phyloP scores from a whole-genome alignment of 2,113 vertebrate species.

The Zingel zingel region DNA sequence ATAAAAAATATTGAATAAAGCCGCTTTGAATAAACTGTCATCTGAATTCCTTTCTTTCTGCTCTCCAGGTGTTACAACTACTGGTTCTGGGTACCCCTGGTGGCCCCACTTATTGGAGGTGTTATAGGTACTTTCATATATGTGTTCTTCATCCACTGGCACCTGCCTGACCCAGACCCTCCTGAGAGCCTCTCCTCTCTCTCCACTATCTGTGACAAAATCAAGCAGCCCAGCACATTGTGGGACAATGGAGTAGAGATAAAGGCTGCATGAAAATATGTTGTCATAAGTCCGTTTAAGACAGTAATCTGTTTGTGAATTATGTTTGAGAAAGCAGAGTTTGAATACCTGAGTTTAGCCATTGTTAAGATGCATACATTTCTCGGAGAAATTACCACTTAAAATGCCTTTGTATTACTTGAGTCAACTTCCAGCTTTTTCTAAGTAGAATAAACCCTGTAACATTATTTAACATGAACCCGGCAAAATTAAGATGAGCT shows the following conservation, averaged over 20 bases:
- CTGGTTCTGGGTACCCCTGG: constrained; percentile 86
- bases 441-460: too few species aligned
- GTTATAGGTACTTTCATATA: constrained; percentile 76
- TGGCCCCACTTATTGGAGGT: constrained; percentile 79
- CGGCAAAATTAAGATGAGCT: too few species aligned
- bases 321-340: not conserved
- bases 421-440: too few species aligned
- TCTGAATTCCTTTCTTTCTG: constrained; percentile 6
- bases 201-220: constrained; percentile 26
- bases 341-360: not conserved
- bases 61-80: constrained; percentile 81
- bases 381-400: too few species aligned
- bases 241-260: constrained; percentile 37
- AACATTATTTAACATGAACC: too few species aligned
- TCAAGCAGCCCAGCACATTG: not conserved
- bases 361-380: not conserved
- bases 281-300: not conserved
- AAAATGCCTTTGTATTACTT: too few species aligned
- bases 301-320: not conserved
- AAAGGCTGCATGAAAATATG: constrained; percentile 37
- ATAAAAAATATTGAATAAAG: not conserved
- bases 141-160: constrained; percentile 82
- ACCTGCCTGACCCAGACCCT: constrained; percentile 77
- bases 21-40: not conserved
- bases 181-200: constrained; percentile 2